These are phyloP conservation scores for Stigmatopora nigra DNA, from an alignment of 2,113 vertebrate species.

Conservation along the genomic window DNA sequence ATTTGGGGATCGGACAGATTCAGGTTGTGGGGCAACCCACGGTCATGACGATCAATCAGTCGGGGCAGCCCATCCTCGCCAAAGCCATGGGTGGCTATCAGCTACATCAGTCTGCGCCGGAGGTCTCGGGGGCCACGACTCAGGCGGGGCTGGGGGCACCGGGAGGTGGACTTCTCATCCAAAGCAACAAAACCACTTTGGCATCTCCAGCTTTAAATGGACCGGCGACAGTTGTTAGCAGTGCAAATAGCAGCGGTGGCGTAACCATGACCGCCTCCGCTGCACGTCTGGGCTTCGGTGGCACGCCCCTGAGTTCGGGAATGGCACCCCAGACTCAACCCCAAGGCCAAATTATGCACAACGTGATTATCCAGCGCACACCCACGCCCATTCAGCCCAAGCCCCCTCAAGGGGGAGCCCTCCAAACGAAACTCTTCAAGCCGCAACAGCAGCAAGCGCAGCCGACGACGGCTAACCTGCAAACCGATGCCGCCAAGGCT, in stretches of 20 bases:
- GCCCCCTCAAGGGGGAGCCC: constrained; percentile 75
- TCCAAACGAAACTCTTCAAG: constrained; percentile 85
- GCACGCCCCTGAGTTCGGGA: constrained; percentile 56
- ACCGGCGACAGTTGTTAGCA: constrained; percentile 64
- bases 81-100: constrained; percentile 85
- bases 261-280: constrained; percentile 60
- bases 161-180: constrained; percentile 79
- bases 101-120: constrained; percentile 75
- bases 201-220: constrained; percentile 80
- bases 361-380: constrained; percentile 88
- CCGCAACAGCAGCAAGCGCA: constrained; percentile 52
- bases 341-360: constrained; percentile 81
- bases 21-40: constrained; percentile 89
- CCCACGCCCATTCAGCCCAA: constrained; percentile 97
- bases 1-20: constrained; percentile 85
- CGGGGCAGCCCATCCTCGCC: constrained; percentile 80
- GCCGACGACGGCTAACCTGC: constrained; percentile 67
- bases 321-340: constrained; percentile 60
- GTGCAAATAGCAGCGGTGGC: constrained; percentile 59
- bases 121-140: constrained; percentile 69
- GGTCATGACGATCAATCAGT: constrained; percentile 93
- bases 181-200: constrained; percentile 76
- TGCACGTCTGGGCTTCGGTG: constrained; percentile 67
- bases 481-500: constrained; percentile 76
- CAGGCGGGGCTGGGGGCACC: constrained; percentile 69